These are phyloP conservation scores for Phylloscopus whistleri DNA, from an alignment of 2,113 vertebrate genomes.

Conservation along the genomic window DNA sequence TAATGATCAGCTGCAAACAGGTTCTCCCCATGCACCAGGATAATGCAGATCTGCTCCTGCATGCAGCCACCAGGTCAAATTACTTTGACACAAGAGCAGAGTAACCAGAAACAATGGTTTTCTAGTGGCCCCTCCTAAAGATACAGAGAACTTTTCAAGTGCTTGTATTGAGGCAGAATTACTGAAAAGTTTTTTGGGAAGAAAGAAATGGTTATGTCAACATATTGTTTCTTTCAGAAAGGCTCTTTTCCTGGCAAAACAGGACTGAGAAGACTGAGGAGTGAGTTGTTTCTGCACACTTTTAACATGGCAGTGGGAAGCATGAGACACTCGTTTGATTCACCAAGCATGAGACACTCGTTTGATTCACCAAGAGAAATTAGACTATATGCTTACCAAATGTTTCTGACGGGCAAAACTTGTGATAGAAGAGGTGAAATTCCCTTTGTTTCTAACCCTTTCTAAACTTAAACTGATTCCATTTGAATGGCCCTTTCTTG, in stretches of 20 bases:
- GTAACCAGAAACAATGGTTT: neutral
- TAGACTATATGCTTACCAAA: neutral
- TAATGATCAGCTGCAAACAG: neutral
- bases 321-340: neutral
- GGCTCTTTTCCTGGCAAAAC: neutral
- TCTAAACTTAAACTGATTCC: neutral
- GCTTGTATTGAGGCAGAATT: neutral
- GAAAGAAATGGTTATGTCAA: neutral
- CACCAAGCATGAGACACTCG: neutral
- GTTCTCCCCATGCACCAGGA: neutral
- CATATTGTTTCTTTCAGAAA: neutral
- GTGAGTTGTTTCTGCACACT: neutral
- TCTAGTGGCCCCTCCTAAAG: neutral
- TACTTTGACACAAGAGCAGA: neutral
- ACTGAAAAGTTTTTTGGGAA: neutral
- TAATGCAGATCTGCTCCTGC: neutral
- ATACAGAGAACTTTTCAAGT: neutral
- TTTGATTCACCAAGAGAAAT: neutral
- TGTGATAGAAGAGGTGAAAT: neutral
- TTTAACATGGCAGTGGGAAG: neutral
- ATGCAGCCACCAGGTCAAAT: accelerated
- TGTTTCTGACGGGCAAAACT: neutral
- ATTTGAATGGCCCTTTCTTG: neutral
- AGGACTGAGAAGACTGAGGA: neutral
- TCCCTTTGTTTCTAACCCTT: neutral